These are phyloP conservation scores for Chymomyza procnemis DNA, from an alignment of 2,888 invertebrate genomes.

Conservation along the genomic window DNA sequence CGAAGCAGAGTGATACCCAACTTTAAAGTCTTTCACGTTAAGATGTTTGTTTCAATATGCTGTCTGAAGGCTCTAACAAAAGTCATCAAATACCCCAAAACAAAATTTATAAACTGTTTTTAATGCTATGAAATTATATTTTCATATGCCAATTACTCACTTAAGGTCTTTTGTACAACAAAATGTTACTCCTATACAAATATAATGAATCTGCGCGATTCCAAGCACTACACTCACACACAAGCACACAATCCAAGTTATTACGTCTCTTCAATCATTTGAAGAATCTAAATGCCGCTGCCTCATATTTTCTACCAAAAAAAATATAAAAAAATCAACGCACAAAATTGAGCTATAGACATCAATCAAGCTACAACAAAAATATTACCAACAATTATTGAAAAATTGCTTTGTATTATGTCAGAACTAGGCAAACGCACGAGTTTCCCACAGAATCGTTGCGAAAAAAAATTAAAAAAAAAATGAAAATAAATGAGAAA, in stretches of 20 bases:
- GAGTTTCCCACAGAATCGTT: background rate
- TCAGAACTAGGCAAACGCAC: constrained; percentile 13
- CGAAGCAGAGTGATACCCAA: too few relatives aligned
- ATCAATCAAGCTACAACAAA: constrained; percentile 45
- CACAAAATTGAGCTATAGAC: constrained; percentile 40
- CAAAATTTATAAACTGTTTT: background rate
- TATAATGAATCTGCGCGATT: background rate
- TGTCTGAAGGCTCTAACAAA: too few relatives aligned
- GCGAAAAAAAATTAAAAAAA: constrained; percentile 39
- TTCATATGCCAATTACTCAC: background rate
- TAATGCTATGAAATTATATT: background rate
- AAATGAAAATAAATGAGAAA: constrained; percentile 25
- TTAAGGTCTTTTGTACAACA: background rate
- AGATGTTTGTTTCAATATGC: too few relatives aligned
- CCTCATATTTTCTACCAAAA: background rate
- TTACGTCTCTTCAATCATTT: background rate
- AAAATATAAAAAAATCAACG: constrained; percentile 38
- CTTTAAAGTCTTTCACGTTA: too few relatives aligned
- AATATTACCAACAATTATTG: constrained; percentile 23
- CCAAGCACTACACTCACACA: background rate
- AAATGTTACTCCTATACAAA: background rate
- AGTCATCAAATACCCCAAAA: too few relatives aligned
- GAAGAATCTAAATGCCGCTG: background rate
- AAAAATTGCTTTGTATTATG: constrained; percentile 36
- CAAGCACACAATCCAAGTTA: background rate